Conservation (phyloP, 2,113 vertebrate genomes). For the Ammospiza caudacuta region DNA sequence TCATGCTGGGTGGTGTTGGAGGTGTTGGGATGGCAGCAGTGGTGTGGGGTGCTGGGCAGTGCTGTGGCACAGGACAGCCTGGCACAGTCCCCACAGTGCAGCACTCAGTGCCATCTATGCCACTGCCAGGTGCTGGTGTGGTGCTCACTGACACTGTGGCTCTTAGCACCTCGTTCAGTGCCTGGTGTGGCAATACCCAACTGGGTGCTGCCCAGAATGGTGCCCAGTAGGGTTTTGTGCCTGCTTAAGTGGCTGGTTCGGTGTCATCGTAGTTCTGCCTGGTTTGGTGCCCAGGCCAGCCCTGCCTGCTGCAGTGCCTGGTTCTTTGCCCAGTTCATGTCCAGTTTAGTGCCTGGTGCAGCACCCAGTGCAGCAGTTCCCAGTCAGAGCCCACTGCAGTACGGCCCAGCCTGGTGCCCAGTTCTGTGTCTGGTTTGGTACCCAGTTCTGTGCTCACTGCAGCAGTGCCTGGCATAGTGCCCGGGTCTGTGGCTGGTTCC, state of each 20-base stretch:
- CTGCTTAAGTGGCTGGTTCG: not conserved
- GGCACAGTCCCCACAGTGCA: not conserved
- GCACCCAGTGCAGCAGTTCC: not conserved
- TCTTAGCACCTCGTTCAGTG: rapidly evolving
- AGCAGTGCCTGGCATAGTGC: not conserved
- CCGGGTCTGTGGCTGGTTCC: not conserved
- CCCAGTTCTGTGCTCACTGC: not conserved
- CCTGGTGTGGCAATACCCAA: not conserved
- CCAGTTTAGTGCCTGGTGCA: not conserved
- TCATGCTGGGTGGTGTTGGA: no score
- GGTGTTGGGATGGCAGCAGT: not conserved
- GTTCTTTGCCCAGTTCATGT: not conserved
- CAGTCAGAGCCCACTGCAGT: no score
- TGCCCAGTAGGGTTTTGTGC: not conserved
- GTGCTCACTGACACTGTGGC: not conserved
- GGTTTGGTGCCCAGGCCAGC: not conserved
- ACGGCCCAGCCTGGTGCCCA: not conserved
- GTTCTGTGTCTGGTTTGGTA: not conserved
- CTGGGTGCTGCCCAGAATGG: not conserved
- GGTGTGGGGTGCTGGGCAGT: not conserved
- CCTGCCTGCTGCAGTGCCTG: not conserved
- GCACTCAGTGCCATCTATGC: rapidly evolving
- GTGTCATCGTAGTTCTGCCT: not conserved
- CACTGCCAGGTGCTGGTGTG: not conserved
- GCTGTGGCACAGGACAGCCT: not conserved